Base-by-base conservation (phyloP, 2,113 vertebrate genomes). In the Maccullochella peelii region DNA sequence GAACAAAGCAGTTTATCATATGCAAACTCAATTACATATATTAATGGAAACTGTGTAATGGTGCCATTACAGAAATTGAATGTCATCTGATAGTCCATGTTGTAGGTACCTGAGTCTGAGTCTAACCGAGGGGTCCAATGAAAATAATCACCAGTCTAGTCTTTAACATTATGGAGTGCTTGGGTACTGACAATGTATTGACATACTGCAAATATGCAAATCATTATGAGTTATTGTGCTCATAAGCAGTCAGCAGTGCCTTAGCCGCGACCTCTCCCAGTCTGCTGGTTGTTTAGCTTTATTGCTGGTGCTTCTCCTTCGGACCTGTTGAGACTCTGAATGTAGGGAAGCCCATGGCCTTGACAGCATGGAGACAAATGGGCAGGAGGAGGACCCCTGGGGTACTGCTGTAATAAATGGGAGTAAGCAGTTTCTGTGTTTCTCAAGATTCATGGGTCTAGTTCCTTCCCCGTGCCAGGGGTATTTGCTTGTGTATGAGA, bases 341-440 rank as follows among this genome's bases (percentile, higher is more conserved):
- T 20, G 47, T 5, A 18, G 36, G 42, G 47, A 79, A 69, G 68
- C 57, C 79, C 2, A 23, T 36, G 61, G 76, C 77, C 73, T 70
- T 86, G 83, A 79, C 85, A 70, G 49, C 77, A 52, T 83, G 63
- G 76, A 92, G 87, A 94, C 73, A 84, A 90, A 93, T 91, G 81
- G 62, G 55, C 10, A 76, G 11, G 47, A 75, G 42, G 70, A 80
- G 55, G 63, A 74, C 82, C 80, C 83, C 87, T 77, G 73, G 80
- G 85, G 74, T 86, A 5, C 65, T 33, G 72, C 69, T 87, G 67
- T 90, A 88, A 91, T 87, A 83, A 93, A 95, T 90, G 86, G 70
- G 77, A 61, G 75, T 82, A 75, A 89, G 86, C 58, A 72, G 57
- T 84, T 73, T 87, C 67, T 83, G 75, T 88, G 75, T 80, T 76